Conservation (phyloP, 2,888 invertebrate species). For the Nymphalis urticae region DNA sequence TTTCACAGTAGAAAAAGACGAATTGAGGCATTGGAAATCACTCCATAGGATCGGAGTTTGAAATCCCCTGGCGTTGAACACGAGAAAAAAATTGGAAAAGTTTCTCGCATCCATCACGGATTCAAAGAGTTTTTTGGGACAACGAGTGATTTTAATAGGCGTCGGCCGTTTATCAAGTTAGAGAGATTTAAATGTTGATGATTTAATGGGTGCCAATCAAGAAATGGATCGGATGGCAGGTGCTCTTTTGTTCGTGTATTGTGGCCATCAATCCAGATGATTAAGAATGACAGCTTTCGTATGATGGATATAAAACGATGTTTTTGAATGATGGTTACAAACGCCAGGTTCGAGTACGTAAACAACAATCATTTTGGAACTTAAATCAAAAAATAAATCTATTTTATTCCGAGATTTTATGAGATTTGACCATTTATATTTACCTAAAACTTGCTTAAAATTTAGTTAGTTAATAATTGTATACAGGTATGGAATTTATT, state of each 20-base stretch:
- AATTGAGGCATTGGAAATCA: constrained; percentile 40
- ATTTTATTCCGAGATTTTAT: no score
- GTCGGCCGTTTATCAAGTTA: constrained; percentile 39
- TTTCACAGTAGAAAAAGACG: constrained; percentile 33
- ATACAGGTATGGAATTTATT: no score
- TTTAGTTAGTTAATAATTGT: no score
- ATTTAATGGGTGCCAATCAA: constrained; percentile 40
- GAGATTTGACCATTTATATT: no score
- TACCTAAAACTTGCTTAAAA: no score
- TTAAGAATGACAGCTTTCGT: constrained; percentile 29
- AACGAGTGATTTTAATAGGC: constrained; percentile 45
- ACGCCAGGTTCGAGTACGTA: neutral
- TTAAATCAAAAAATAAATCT: no score
- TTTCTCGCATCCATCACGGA: constrained; percentile 46
- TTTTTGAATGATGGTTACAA: constrained; percentile 1
- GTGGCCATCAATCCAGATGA: constrained; percentile 30
- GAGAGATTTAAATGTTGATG: constrained; percentile 36
- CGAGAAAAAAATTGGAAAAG: constrained; percentile 42
- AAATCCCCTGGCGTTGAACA: constrained; percentile 34
- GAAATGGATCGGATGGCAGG: constrained; percentile 35
- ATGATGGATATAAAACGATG: constrained; percentile 16
- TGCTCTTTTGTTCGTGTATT: constrained; percentile 28
- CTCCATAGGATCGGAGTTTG: constrained; percentile 39
- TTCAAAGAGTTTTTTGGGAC: constrained; percentile 43
- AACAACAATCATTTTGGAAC: no score